A percentile compares a stretch with the other conserved stretches of the same genome.
These are phyloP conservation scores for Oscheius sp. DNA, from an alignment of 2,888 invertebrate genomes.

Conservation along the genomic window DNA sequence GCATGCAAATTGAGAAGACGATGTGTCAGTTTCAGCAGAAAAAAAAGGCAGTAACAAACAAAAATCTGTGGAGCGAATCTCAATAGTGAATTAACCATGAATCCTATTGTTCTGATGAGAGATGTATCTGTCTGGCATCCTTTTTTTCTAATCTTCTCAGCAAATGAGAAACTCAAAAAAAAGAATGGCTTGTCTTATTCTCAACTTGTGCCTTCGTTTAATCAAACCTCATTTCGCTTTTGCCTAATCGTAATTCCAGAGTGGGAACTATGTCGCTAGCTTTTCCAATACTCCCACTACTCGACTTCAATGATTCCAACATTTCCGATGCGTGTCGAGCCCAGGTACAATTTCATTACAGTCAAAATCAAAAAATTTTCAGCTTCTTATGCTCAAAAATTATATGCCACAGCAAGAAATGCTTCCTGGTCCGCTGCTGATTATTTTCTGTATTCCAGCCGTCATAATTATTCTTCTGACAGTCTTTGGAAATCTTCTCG, in stretches of 20 bases:
- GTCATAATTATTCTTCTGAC: slow-evolving; percentile 71
- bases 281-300: background rate
- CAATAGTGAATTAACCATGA: no score
- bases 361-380: background rate
- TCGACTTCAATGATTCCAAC: slow-evolving; percentile 23
- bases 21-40: background rate
- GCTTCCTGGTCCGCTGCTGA: slow-evolving; percentile 44
- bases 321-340: slow-evolving; percentile 36
- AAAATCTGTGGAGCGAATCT: no score
- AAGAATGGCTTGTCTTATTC: background rate
- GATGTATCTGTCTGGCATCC: no score
- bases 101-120: no score
- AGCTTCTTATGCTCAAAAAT: slow-evolving; percentile 32
- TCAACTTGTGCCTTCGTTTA: background rate
- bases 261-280: slow-evolving; percentile 29
- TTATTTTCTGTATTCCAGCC: slow-evolving; percentile 66
- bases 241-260: slow-evolving; percentile 12
- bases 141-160: no score
- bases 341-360: slow-evolving; percentile 16
- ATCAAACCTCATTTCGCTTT: slow-evolving; percentile 1
- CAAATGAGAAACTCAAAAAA: no score
- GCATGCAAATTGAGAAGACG: background rate
- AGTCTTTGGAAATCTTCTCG: slow-evolving; percentile 72
- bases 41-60: no score
- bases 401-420: slow-evolving; percentile 33